Percentiles rank a stretch among this genome's conserved stretches.
These are phyloP conservation scores for Nettapus auritus DNA, from an alignment of 2,113 vertebrate genomes.

Conservation along the genomic window DNA sequence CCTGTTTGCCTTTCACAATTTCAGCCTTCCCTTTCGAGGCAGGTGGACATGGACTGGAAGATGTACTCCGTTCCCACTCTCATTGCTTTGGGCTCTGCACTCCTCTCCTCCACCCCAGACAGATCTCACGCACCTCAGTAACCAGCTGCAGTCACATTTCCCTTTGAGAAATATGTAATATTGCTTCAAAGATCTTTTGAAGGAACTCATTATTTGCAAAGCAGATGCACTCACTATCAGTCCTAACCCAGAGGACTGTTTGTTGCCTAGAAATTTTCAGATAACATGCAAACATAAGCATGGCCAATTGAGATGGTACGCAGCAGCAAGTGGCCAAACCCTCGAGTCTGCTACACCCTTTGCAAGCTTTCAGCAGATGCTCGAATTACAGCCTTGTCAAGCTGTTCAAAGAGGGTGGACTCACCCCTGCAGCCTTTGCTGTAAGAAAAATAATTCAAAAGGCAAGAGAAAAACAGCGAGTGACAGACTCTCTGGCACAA, in stretches of 20 bases:
- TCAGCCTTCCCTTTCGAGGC: not conserved
- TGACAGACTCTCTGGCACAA: constrained; percentile 12
- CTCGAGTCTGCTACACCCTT: not conserved
- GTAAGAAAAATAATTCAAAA: constrained; percentile 19
- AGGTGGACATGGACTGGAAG: not conserved
- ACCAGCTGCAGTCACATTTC: not conserved
- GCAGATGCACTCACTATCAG: not conserved
- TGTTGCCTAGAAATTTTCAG: not conserved
- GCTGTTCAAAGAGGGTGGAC: not conserved
- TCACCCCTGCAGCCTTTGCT: not conserved
- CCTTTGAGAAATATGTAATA: not conserved
- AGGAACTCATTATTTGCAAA: not conserved
- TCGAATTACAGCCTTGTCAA: not conserved
- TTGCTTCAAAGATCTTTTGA: not conserved
- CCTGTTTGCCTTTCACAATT: not conserved
- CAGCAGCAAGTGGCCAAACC: not conserved
- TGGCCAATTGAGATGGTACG: not conserved
- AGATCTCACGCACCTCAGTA: not conserved
- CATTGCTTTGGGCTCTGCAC: not conserved
- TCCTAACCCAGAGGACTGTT: not conserved
- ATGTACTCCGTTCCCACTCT: accelerated
- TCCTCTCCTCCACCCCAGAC: not conserved
- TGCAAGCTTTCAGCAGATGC: not conserved
- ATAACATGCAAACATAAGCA: not conserved
- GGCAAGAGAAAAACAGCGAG: constrained; percentile 18